Base-by-base conservation (phyloP, 2,888 invertebrate genomes). In the Nebria salina region DNA sequence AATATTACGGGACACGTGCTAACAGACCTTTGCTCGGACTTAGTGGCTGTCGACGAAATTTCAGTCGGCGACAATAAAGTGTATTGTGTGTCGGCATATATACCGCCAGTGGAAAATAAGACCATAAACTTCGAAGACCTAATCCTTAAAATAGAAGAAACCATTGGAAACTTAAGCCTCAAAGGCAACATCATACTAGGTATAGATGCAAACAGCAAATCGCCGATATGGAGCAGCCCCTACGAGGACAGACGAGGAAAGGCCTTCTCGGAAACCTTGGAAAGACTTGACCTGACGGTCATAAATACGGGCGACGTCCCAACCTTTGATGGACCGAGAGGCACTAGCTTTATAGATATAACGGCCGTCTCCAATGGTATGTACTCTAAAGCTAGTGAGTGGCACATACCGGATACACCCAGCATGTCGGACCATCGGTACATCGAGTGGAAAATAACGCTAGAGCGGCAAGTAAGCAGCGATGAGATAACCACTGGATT, bases 201-300 rank as follows among this genome's bases (percentile, higher is more conserved):
- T 7, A 11, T 26, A 11, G 78, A 73, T 26, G 78, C 54, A 1
- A 78, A 78, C 72, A 72, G 64, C 41, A 78, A 73, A 41, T 78
- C 78, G 6, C 15, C 65, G 34, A 72, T 26, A 9, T 78, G 78
- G 78, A 2, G 64, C 20, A 78, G 78, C 64, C 65, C 65, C 8
- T 13, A 11, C 1, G 76, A 76, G 20, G 76, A 76, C 25, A 2
- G 11, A 7, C 1, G 76, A 0, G 76, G 76, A 1, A 26, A n/a
- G 65, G 2, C 7, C 3, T 54, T 76, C 5, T n/a, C 13, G 43
- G 20, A 20, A 20, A 20, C 20, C 20, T 20, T 20, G 20, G 65
- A 26, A 3, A 5, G 7, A 2, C 13, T 2, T 3, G 65, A 65
- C 65, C 20, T 76, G 65, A 13, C 15, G 13, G 54, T 75, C n/a